Evolutionary conservation across 2,113 vertebrate genomes (phyloP), one percentile per base, ranked within the genome.

Genomic region (Tragelaphus buxtoni): DNA sequence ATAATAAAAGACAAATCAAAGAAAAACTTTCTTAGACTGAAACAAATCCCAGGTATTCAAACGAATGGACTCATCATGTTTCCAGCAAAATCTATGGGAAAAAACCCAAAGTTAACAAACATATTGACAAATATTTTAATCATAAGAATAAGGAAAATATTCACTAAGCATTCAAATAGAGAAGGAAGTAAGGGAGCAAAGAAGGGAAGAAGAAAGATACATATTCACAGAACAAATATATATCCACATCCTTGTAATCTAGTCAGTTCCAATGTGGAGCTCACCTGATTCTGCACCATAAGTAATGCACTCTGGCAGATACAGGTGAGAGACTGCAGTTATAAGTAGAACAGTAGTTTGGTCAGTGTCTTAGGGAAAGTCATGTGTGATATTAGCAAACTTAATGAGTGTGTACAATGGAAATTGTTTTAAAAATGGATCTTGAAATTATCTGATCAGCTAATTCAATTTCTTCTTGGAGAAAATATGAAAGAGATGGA

Each of bases 1-100:
- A 65, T 53, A 94, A 61, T 32, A 82, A 42, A 83, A 90, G 42
- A 95, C 16, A 96, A 93, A 92, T 45, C 81, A 93, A 88, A 95
- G 76, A 60, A 83, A 90, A 93, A 35, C 20, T 60, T 60, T 45
- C 35, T 35, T 61, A 79, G 56, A 47, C 11, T 83, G 56, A 87
- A 91, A 77, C 49, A 87, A 56, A 61, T 49, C 7, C 35, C 17
- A 61, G 35, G 60, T 55, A 72, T 39, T 61, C 47, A 88, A 90
- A 69, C 24, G 45, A 83, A 79, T 53, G 32, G 53, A 28, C 9
- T 84, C 18, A 83, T 35, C 26, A 45, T 6, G 83, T 93, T 84
- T 72, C n/a, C 61, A 30, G 22, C 35, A 97, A 95, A 95, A 91
- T 91, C 17, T 88, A 26, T 13, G 20, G 45, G 81, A 55, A 90